These are phyloP conservation scores for Latrodectus hesperus DNA, from an alignment of 2,888 invertebrate genomes.

Conservation along the genomic window DNA sequence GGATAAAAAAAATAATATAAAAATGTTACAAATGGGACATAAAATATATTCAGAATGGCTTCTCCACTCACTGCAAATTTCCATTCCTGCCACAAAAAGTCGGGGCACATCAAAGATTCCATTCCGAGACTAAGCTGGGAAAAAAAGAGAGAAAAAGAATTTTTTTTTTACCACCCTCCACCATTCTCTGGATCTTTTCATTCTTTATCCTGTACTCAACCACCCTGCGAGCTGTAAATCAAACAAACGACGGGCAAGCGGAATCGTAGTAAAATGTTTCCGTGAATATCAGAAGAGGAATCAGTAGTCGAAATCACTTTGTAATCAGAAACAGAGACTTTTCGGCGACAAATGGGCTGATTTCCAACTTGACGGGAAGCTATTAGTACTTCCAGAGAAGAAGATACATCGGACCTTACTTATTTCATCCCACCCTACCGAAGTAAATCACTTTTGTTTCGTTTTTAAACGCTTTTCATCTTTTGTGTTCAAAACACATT, in stretches of 20 bases:
- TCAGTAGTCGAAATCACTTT: conserved; percentile 61
- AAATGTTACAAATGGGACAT: background rate
- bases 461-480: too few species aligned
- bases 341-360: conserved; percentile 40
- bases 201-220: conserved; percentile 3
- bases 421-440: conserved; percentile 1
- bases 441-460: background rate
- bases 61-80: background rate
- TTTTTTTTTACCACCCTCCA: background rate
- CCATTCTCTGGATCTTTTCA: background rate
- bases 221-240: conserved; percentile 36
- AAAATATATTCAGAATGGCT: background rate
- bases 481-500: too few species aligned
- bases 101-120: background rate
- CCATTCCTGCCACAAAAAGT: background rate
- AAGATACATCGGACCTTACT: conserved; percentile 5
- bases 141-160: background rate
- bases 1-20: too few species aligned
- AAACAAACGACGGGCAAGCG: conserved; percentile 33
- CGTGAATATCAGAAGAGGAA: conserved; percentile 39
- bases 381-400: conserved; percentile 32
- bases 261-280: conserved; percentile 10
- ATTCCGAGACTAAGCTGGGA: background rate
- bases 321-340: conserved; percentile 47
- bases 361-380: conserved; percentile 4